Evolutionary conservation across 2,888 invertebrate species (phyloP).

Genomic region (Ferdinandea cuprea): DNA sequence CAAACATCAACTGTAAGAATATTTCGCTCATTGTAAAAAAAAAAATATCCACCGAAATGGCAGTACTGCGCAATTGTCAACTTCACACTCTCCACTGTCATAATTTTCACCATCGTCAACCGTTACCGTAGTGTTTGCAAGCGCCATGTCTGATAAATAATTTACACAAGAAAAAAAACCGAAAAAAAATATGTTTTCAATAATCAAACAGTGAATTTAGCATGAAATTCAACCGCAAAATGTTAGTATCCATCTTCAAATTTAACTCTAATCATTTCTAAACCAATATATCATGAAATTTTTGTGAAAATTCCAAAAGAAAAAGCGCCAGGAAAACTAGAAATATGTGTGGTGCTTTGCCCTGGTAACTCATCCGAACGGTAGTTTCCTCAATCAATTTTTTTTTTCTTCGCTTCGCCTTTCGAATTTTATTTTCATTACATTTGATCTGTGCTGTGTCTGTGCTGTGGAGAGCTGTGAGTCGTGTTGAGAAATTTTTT

Average conservation of each 20-base stretch:
- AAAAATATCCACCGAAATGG: constrained; percentile 32
- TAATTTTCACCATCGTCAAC: constrained; percentile 49
- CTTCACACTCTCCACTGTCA: constrained; percentile 71
- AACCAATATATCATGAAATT: constrained; percentile 14
- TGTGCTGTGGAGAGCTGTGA: constrained; percentile 37
- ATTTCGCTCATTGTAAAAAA: constrained; percentile 8
- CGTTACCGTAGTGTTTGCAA: constrained; percentile 65
- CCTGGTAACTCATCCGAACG: constrained; percentile 74
- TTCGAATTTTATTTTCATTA: constrained; percentile 68
- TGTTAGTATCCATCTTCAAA: constrained; percentile 64
- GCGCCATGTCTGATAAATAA: constrained; percentile 65
- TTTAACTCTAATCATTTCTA: constrained; percentile 15
- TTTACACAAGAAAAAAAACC: constrained; percentile 37
- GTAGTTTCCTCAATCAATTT: constrained; percentile 71
- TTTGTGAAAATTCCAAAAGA: constrained; percentile 58
- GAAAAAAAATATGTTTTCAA: constrained; percentile 62
- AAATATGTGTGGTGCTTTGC: constrained; percentile 57
- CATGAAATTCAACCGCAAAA: constrained; percentile 54
- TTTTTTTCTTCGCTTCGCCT: constrained; percentile 58
- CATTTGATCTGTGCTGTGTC: too few relatives aligned
- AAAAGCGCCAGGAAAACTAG: constrained; percentile 61
- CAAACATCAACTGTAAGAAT: background rate
- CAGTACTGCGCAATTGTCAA: constrained; percentile 61
- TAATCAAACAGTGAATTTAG: constrained; percentile 51
- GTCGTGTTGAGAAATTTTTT: constrained; percentile 45